phyloP scores from a whole-genome alignment of 2,113 vertebrate genomes.

The Falcunculus frontatus region DNA sequence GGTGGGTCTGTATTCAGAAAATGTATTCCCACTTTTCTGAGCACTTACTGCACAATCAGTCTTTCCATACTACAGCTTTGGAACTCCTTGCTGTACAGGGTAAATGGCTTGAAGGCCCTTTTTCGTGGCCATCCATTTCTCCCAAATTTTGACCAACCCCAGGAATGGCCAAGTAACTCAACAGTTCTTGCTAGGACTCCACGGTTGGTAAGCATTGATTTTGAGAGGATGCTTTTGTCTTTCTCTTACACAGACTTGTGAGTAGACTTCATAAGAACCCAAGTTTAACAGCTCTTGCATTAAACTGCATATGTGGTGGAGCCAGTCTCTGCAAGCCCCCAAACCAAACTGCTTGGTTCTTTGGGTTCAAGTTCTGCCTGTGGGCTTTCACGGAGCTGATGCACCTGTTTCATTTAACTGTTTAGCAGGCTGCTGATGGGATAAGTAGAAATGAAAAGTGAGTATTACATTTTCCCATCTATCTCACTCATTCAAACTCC shows the following conservation, averaged over 20 bases:
- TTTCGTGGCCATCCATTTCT: not conserved
- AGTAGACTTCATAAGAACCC: not conserved
- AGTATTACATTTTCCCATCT: not conserved
- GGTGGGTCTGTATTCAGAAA: not conserved
- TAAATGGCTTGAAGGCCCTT: not conserved
- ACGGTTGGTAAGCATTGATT: not conserved
- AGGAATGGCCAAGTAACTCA: not conserved
- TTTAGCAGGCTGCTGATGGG: not conserved
- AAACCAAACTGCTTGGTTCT: not conserved
- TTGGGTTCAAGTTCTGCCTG: not conserved
- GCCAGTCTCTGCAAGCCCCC: not conserved
- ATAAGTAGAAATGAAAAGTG: not conserved
- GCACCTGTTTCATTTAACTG: not conserved
- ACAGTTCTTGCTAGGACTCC: not conserved
- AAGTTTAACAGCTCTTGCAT: not conserved
- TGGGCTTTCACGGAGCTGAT: not conserved
- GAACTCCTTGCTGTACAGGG: not conserved
- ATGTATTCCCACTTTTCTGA: not conserved
- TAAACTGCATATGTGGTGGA: not conserved
- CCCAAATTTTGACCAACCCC: not conserved
- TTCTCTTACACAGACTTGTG: not conserved
- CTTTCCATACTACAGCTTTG: not conserved
- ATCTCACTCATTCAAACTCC: not conserved
- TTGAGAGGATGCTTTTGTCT: not conserved
- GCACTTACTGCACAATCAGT: not conserved